Base-by-base conservation (phyloP, 2,797 vertebrate genomes). In the Sorex maritimensis region DNA sequence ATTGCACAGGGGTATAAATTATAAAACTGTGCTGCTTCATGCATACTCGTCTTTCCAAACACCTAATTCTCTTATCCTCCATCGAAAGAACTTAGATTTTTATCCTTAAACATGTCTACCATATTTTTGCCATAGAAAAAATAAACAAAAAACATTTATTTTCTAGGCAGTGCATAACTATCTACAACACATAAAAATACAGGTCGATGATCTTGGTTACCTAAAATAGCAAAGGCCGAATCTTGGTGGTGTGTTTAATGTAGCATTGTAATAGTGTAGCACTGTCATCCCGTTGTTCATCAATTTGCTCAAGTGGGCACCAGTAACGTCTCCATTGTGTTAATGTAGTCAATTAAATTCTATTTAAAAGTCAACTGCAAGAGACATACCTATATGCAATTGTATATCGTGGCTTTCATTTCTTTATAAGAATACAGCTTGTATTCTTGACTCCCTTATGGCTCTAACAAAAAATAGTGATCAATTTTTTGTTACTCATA, bases 271-370 rank as follows among this genome's bases (percentile, higher is more conserved):
- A 34, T 34, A 34, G 34, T 34, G 34, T 34, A 34, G 34, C 34
- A 34, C 34, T 2, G 34, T 34, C 34, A 34, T 34, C 34, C 34
- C 34, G 34, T 34, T 34, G 34, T 34, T 34, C 34, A 34, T 34
- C 34, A 34, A 34, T 34, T 34, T 34, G 34, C 34, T 34, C 34
- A 34, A 34, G 34, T 34, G 34, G 34, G 34, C 34, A 34, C 34
- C 34, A 34, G 34, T 34, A 34, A 34, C 34, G 34, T 34, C 34
- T 34, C 34, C 34, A 34, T 34, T 34, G 34, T 34, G 24, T 77
- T 87, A 88, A 44, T 75, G 94, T 86, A 83, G 87, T 71, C 30
- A 88, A 23, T 65, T 77, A 92, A 82, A 38, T 86, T 10, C 68
- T 67, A 77, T 67, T 88, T 91, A 61, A 81, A n/a, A 79, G 15